Evolutionary conservation across 2,888 invertebrate species (phyloP).

Genomic region (Eucera pruinosa): DNA sequence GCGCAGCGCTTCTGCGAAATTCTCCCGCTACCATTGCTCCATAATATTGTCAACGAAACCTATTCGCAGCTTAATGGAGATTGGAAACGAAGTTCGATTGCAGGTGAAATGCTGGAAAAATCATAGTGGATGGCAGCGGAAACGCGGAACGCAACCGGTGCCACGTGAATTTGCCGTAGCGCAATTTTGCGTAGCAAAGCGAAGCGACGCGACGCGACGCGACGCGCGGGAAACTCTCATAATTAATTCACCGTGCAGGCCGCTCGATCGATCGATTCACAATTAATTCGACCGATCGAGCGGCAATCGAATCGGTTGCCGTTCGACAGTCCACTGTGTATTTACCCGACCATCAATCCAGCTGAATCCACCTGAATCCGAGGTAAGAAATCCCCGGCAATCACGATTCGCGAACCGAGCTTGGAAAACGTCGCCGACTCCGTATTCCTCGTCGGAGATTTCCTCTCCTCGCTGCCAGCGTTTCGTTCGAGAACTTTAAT

Average conservation of each 20-base stretch:
- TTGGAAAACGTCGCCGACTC: constrained; percentile 8
- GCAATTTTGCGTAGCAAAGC: constrained; percentile 22
- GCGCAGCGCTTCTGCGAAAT: background rate
- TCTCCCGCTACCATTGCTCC: background rate
- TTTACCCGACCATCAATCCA: constrained; percentile 24
- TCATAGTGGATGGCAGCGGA: background rate
- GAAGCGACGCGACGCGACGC: constrained; percentile 42
- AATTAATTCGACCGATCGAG: constrained; percentile 57
- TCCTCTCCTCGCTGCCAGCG: constrained; percentile 14
- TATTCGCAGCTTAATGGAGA: background rate
- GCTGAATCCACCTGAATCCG: background rate
- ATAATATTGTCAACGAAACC: background rate
- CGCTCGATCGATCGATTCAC: constrained; percentile 51
- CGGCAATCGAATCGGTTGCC: constrained; percentile 35
- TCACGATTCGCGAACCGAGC: constrained; percentile 20
- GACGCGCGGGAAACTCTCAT: constrained; percentile 65
- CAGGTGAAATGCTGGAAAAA: background rate
- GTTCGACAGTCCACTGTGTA: constrained; percentile 24
- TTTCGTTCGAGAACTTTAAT: constrained; percentile 64
- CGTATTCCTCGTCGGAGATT: constrained; percentile 43
- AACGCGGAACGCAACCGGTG: background rate
- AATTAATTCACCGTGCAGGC: constrained; percentile 70
- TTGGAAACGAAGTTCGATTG: background rate
- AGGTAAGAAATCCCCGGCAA: constrained; percentile 42
- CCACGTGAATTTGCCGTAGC: constrained; percentile 9